Evolutionary conservation across 2,797 vertebrate species (phyloP).

Genomic region (Esox lucius): DNA sequence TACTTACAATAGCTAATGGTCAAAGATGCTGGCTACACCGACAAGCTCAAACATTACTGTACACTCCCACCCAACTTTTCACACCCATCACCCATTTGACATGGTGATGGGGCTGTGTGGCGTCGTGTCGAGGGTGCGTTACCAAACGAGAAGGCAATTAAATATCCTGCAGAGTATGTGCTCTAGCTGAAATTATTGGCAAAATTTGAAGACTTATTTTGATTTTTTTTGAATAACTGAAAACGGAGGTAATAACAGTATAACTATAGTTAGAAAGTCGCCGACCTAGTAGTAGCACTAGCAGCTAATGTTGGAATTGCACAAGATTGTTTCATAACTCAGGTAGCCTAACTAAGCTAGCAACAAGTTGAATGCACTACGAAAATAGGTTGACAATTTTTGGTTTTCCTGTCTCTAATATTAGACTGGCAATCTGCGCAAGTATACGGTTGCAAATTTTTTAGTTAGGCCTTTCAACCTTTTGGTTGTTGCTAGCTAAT

Average conservation of each 20-base stretch:
- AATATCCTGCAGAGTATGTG: neutral
- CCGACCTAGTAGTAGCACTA: neutral
- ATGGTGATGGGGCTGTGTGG: neutral
- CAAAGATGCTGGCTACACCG: constrained; percentile 1
- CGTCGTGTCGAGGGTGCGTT: neutral
- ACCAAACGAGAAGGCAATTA: neutral
- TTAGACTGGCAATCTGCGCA: neutral
- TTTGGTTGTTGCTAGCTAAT: constrained; percentile 2
- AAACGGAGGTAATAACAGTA: neutral
- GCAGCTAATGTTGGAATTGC: constrained; percentile 1
- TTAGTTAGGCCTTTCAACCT: neutral
- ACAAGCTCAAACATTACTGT: neutral
- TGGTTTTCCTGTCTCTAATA: neutral
- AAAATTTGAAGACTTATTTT: neutral
- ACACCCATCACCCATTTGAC: neutral
- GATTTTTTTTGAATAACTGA: neutral
- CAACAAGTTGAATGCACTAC: neutral
- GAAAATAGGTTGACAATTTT: neutral
- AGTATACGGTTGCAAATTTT: neutral
- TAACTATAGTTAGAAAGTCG: neutral
- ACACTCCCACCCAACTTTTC: neutral
- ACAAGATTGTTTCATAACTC: neutral
- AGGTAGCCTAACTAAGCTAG: neutral
- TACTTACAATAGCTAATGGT: too few species aligned
- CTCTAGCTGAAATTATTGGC: neutral